Evolutionary conservation across 2,888 invertebrate species (phyloP).

Genomic region (Drosophila prostipennis): DNA sequence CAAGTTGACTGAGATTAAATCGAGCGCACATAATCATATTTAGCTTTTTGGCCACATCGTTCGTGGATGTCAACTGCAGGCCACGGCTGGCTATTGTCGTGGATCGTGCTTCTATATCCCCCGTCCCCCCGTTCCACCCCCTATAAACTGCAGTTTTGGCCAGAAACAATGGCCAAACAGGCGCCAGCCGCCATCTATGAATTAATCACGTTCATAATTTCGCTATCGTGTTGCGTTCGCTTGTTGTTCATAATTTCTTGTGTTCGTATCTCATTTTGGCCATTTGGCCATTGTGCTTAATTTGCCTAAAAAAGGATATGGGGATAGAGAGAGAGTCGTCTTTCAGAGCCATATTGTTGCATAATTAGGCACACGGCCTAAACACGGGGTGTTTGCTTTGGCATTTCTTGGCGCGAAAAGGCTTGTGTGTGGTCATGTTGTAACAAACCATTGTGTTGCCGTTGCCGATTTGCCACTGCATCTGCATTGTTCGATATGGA

Average conservation of each 20-base stretch:
- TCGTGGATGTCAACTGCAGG: slow-evolving; percentile 70
- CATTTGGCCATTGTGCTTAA: slow-evolving; percentile 58
- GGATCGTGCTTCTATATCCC: slow-evolving; percentile 53
- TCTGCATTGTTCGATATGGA: slow-evolving; percentile 41
- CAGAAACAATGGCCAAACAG: slow-evolving; percentile 71
- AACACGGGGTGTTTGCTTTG: slow-evolving; percentile 65
- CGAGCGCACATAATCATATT: slow-evolving; percentile 80
- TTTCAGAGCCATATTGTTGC: slow-evolving; percentile 56
- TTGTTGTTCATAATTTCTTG: slow-evolving; percentile 56
- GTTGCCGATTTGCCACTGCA: slow-evolving; percentile 9
- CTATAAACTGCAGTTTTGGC: slow-evolving; percentile 24
- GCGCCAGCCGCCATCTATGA: slow-evolving; percentile 81
- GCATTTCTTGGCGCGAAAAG: slow-evolving; percentile 74
- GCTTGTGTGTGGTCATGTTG: slow-evolving; percentile 79
- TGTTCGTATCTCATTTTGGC: slow-evolving; percentile 26
- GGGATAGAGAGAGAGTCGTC: slow-evolving; percentile 33
- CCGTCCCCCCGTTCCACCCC: neutral
- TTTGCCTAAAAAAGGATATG: slow-evolving; percentile 58
- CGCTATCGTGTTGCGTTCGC: slow-evolving; percentile 61
- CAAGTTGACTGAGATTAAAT: slow-evolving; percentile 68
- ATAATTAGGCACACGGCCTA: slow-evolving; percentile 72
- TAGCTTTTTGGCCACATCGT: slow-evolving; percentile 70
- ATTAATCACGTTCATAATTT: slow-evolving; percentile 81
- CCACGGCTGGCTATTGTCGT: slow-evolving; percentile 60
- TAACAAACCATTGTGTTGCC: slow-evolving; percentile 70